Evolutionary conservation across 1,140 invertebrate genomes (phyloP).

Genomic region (Leguminivora glycinivorella): DNA sequence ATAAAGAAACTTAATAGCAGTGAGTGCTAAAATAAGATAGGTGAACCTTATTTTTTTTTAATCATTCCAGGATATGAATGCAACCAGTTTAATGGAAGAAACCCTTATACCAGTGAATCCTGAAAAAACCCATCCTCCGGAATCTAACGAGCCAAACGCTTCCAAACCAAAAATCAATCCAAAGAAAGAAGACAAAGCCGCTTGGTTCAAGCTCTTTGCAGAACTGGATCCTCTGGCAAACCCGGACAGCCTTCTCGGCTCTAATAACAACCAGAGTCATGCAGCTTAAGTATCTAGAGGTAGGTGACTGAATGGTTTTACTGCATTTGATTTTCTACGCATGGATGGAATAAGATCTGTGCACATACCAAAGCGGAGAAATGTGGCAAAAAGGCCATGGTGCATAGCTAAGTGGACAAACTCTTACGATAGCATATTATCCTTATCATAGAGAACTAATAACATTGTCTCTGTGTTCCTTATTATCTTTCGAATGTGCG

Average conservation of each 20-base stretch:
- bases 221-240: constrained; percentile 95
- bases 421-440: too few species aligned
- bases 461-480: too few species aligned
- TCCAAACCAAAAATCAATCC: constrained; percentile 39
- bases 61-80: constrained; percentile 50
- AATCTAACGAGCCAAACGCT: constrained; percentile 36
- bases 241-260: constrained; percentile 76
- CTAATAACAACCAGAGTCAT: constrained; percentile 72
- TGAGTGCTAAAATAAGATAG: background rate
- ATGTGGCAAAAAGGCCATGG: too few species aligned
- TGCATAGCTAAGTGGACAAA: too few species aligned
- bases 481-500: too few species aligned
- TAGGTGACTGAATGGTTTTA: too few species aligned
- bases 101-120: constrained; percentile 44
- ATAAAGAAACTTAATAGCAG: too few species aligned
- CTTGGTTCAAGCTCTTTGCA: constrained; percentile 95
- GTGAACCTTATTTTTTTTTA: background rate
- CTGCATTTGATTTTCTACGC: too few species aligned
- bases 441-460: too few species aligned
- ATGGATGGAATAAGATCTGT: too few species aligned
- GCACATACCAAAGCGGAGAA: too few species aligned
- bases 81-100: constrained; percentile 46
- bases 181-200: constrained; percentile 77
- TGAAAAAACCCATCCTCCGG: constrained; percentile 38
- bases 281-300: constrained; percentile 50